A percentile compares a stretch with the other conserved stretches of the same genome.
These are phyloP conservation scores for Nannospalax galili DNA, from an alignment of 2,113 vertebrate genomes.

Conservation along the genomic window DNA sequence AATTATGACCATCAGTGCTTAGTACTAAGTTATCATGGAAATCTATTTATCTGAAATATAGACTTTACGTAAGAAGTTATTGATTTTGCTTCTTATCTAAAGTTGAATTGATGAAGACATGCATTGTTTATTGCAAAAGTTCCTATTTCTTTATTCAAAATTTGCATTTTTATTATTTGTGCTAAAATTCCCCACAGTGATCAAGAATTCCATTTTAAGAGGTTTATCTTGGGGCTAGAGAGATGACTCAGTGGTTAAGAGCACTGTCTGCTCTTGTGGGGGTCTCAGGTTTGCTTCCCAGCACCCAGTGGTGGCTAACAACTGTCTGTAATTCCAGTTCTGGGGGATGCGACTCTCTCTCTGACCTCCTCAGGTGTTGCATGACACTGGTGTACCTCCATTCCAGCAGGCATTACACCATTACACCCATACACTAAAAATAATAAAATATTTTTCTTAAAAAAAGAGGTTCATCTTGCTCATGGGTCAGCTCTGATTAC, in stretches of 20 bases:
- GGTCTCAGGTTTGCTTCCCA: too few species aligned
- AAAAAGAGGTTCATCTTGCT: background rate
- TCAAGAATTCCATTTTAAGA: slow-evolving; percentile 16
- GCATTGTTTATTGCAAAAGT: background rate
- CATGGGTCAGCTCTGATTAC: background rate
- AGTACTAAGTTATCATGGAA: background rate
- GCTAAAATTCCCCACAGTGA: background rate
- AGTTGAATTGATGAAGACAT: background rate
- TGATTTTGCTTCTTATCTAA: background rate
- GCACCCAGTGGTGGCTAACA: too few species aligned
- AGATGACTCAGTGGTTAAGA: too few species aligned
- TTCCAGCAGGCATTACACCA: too few species aligned
- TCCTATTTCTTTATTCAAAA: background rate
- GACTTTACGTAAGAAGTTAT: background rate
- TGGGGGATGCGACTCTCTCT: too few species aligned
- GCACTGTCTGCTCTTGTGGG: too few species aligned
- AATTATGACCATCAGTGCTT: background rate
- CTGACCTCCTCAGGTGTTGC: too few species aligned
- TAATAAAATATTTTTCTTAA: background rate
- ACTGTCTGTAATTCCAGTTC: too few species aligned
- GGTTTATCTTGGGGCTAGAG: too few species aligned
- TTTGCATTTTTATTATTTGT: background rate
- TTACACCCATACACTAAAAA: too few species aligned
- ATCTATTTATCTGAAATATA: slow-evolving; percentile 1
- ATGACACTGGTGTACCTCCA: too few species aligned